phyloP scores from a whole-genome alignment of 2,113 vertebrate genomes.

The Ophthalmolycus amberensis region DNA sequence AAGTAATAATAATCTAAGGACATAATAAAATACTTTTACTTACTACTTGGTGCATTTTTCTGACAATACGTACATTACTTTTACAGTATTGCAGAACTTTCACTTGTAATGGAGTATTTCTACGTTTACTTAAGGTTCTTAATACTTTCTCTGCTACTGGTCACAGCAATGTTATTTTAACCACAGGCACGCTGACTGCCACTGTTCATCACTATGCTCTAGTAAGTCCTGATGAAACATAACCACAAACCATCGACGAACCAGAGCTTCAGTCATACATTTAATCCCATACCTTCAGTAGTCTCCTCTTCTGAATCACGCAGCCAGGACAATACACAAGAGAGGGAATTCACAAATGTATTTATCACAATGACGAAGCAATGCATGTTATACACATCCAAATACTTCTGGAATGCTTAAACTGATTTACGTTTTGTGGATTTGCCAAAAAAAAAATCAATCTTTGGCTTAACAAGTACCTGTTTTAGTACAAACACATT shows the following conservation, averaged over 20 bases:
- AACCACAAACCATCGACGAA: not conserved
- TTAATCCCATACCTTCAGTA: conserved; percentile 56
- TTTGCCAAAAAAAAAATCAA: not conserved
- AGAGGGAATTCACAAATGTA: not conserved
- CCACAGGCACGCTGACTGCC: not conserved
- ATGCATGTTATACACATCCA: not conserved
- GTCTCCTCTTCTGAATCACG: conserved; percentile 56
- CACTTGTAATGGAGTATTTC: not conserved
- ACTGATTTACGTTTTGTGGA: not conserved
- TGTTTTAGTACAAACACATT: not conserved
- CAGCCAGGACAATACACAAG: conserved; percentile 16
- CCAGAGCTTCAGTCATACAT: not conserved
- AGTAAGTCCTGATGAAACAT: not conserved
- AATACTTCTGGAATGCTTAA: not conserved
- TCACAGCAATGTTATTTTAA: not conserved
- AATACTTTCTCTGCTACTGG: not conserved
- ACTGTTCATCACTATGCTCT: not conserved
- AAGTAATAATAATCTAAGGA: not conserved
- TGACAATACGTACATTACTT: too few species aligned
- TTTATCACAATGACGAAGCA: conserved; percentile 4
- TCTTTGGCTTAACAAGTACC: not conserved
- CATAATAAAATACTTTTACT: not conserved
- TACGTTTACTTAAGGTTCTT: not conserved
- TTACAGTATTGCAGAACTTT: not conserved
- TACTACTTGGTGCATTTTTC: not conserved